Evolutionary conservation across 2,888 invertebrate species (phyloP).

Genomic region (Dendrolimus pini): DNA sequence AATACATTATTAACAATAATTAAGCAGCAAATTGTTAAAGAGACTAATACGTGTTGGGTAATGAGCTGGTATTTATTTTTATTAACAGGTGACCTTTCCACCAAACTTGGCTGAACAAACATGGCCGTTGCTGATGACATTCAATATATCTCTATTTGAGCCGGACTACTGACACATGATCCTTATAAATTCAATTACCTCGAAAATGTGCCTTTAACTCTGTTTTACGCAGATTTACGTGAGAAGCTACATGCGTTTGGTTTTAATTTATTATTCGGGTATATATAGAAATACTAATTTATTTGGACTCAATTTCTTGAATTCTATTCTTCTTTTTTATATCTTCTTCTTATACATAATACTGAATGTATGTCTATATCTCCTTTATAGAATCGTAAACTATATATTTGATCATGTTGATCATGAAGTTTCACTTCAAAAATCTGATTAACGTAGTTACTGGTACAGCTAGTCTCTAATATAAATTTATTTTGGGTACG

Average conservation of each 20-base stretch:
- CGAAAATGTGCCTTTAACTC: background rate
- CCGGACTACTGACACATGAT: background rate
- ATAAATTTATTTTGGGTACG: too few species aligned
- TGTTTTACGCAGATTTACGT: background rate
- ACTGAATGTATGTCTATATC: too few species aligned
- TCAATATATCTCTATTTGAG: background rate
- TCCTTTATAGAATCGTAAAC: too few species aligned
- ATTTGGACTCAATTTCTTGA: too few species aligned
- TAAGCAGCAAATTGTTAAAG: too few species aligned
- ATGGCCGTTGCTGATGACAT: background rate
- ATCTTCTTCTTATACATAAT: too few species aligned
- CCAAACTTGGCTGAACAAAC: background rate
- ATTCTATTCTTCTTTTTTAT: too few species aligned
- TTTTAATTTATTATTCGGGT: background rate
- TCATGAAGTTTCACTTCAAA: too few species aligned
- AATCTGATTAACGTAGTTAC: too few species aligned
- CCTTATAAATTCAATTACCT: background rate
- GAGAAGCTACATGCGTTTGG: background rate
- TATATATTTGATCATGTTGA: too few species aligned
- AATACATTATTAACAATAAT: too few species aligned
- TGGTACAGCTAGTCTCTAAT: too few species aligned
- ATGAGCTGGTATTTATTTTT: conserved; percentile 1
- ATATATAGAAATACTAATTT: background rate
- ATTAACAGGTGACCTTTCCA: conserved; percentile 4
- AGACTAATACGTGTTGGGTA: background rate